Evolutionary conservation across 2,888 invertebrate genomes (phyloP).

Genomic region (Hyppa rectilinea): DNA sequence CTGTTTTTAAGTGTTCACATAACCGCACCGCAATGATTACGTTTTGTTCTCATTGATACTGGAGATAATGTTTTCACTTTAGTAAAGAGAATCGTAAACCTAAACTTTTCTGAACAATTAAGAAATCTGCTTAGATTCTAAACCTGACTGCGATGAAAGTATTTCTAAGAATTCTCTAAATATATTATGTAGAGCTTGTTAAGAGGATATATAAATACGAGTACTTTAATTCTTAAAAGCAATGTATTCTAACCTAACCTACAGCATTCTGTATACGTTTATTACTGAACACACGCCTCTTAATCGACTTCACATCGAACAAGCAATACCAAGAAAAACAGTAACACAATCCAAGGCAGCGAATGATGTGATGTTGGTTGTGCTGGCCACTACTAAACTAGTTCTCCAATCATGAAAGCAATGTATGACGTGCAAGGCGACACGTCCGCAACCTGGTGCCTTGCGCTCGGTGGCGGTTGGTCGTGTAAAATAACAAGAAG

Average conservation of each 20-base stretch:
- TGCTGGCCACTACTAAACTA: slow-evolving; percentile 5
- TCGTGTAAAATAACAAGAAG: slow-evolving; percentile 78
- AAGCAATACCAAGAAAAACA: neutral
- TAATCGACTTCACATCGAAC: slow-evolving; percentile 11
- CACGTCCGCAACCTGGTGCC: slow-evolving; percentile 45
- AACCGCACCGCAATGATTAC: neutral
- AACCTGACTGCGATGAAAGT: neutral
- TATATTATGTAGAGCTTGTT: neutral
- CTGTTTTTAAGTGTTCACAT: neutral
- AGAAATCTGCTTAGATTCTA: neutral
- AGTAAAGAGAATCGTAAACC: neutral
- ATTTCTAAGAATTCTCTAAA: neutral
- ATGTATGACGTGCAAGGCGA: slow-evolving; percentile 43
- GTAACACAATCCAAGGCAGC: slow-evolving; percentile 1
- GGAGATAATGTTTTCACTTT: neutral
- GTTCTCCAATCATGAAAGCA: slow-evolving; percentile 22
- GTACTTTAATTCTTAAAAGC: neutral
- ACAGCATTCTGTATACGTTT: neutral
- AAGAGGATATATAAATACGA: neutral
- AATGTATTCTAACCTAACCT: neutral
- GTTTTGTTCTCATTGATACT: neutral
- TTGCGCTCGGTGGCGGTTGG: slow-evolving; percentile 46
- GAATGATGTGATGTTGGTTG: slow-evolving; percentile 7
- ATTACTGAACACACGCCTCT: slow-evolving; percentile 24
- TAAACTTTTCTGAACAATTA: neutral